Base-by-base conservation (phyloP, 2,797 vertebrate genomes). In the Chelonia mydas region DNA sequence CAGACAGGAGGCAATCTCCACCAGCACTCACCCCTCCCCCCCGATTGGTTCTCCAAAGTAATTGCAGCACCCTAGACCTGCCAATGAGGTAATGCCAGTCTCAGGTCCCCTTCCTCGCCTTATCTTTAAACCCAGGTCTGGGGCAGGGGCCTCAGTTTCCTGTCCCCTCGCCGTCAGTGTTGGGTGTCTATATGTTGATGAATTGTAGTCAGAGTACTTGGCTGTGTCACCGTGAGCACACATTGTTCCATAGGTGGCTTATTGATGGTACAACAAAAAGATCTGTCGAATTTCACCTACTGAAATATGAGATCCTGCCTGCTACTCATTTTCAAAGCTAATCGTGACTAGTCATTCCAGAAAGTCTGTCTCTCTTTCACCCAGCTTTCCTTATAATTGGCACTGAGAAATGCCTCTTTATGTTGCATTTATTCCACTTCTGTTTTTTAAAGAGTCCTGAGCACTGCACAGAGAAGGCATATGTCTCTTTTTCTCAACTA, bases 171-270 rank as follows among this genome's bases (percentile, higher is more conserved):
- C 28, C 28, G 57, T 27, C 5, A 61, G 28, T 15, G 13, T 12
- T 61, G 57, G 57, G 28, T 61, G 28, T 61, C 57, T 61, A 31
- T 33, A 33, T 33, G 31, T 61, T 33, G 59, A 33, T 33, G 31
- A 61, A 61, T 33, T 61, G 59, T 33, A 33, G 31, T 50, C 89
- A 92, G 47, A 95, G 84, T 31, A 94, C 90, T 59, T 57, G 97
- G 95, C 96, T 7, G 5, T 33, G 59, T 61, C 31, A 61, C 15
- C 16, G 15, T 61, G 59, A 61, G 28, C 15, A 33, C 15, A 61
- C 59, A 33, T 61, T 33, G 59, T 61, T 61, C 13, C 59, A 93
- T 54, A 25, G 21, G 53, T 54, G 61, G 17, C 65, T 0, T 0
- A 68, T 76, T 81, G 37, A n/a, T 59, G 31, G 31, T 68, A 8